A percentile compares a stretch with the other conserved stretches of the same genome.
Evolutionary conservation across 2,113 vertebrate species (phyloP).

Genomic region (Corynorhinus townsendii): DNA sequence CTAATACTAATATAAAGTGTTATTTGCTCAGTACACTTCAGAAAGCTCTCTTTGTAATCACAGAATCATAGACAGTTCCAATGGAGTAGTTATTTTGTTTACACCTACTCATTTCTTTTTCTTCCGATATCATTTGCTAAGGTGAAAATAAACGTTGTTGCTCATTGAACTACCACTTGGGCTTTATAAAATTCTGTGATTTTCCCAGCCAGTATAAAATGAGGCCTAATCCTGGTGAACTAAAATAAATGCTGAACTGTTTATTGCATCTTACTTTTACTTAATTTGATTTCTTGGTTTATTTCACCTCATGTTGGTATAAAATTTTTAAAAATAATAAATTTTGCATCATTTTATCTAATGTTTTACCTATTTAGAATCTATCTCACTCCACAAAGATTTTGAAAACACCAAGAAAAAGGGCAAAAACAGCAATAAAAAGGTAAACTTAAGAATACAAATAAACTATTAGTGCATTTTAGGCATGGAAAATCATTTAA

Average conservation of each 20-base stretch:
- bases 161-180: not conserved
- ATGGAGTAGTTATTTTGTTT: not conserved
- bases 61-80: not conserved
- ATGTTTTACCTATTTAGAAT: not conserved
- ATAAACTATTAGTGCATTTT: not conserved
- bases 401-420: no score
- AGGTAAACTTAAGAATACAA: no score
- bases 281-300: not conserved
- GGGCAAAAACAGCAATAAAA: no score
- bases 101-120: not conserved
- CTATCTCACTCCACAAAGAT: not conserved
- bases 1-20: not conserved
- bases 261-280: not conserved
- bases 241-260: not conserved
- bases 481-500: slow-evolving; percentile 1
- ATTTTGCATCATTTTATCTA: not conserved
- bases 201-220: not conserved
- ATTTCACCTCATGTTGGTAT: not conserved
- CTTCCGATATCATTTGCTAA: not conserved
- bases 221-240: not conserved
- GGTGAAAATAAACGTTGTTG: not conserved
- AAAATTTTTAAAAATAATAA: not conserved
- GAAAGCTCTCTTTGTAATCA: not conserved
- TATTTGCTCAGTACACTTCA: not conserved
- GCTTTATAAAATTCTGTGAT: not conserved